These are phyloP conservation scores for Diplodus sargus DNA, from an alignment of 2,797 vertebrate species.

Conservation along the genomic window DNA sequence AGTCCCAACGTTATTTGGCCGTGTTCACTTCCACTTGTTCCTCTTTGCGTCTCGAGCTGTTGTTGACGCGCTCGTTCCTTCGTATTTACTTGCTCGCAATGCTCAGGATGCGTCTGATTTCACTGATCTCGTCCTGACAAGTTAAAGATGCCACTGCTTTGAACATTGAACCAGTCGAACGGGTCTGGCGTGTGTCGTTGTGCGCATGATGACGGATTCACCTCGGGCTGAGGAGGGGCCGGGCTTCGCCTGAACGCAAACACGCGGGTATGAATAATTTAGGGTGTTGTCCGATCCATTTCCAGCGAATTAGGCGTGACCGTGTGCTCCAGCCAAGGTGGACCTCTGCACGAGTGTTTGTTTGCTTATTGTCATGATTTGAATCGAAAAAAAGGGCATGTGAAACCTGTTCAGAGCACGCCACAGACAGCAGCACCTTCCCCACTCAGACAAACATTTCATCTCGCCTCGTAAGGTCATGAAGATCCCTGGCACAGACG, in stretches of 20 bases:
- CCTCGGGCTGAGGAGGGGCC: conserved; percentile 35
- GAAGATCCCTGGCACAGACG: no score
- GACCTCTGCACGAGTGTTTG: background rate
- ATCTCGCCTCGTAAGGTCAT: background rate
- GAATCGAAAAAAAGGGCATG: background rate
- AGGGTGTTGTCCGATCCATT: conserved; percentile 54
- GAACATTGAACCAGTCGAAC: conserved; percentile 51
- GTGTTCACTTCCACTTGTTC: background rate
- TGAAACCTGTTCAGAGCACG: background rate
- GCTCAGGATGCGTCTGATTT: background rate
- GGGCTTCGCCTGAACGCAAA: conserved; percentile 15
- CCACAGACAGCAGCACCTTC: background rate
- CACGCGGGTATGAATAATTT: conserved; percentile 69
- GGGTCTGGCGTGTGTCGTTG: conserved; percentile 32
- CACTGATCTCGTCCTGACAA: background rate
- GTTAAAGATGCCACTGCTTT: background rate
- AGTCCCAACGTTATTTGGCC: background rate
- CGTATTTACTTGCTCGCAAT: background rate
- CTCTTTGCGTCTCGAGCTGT: background rate
- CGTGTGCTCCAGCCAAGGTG: background rate
- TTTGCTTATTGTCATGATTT: background rate
- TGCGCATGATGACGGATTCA: conserved; percentile 9
- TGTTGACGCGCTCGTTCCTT: background rate
- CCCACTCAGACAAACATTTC: background rate
- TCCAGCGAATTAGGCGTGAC: conserved; percentile 29